phyloP scores from a whole-genome alignment of 1,140 invertebrate genomes.

The Drosophila busckii region DNA sequence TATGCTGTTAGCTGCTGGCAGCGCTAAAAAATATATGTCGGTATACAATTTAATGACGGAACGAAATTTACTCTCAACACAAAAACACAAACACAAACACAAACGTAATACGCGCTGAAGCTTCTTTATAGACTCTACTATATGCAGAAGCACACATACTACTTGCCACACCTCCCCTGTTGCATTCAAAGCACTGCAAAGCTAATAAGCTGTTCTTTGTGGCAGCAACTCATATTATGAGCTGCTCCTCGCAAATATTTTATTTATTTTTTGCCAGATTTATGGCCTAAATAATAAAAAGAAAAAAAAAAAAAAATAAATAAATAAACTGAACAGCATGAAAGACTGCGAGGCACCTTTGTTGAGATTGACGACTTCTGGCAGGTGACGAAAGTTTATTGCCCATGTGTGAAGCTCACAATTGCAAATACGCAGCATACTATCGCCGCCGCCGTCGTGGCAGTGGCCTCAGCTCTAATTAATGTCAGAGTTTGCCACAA shows the following conservation, averaged over 20 bases:
- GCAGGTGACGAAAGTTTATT: constrained; percentile 58
- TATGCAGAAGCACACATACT: background rate
- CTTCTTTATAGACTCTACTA: constrained; percentile 12
- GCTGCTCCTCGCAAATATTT: background rate
- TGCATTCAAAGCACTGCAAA: constrained; percentile 40
- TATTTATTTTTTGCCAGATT: constrained; percentile 55
- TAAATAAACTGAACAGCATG: constrained; percentile 47
- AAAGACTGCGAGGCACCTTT: too few relatives aligned
- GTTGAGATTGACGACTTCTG: constrained; percentile 26
- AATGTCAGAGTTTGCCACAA: constrained; percentile 65
- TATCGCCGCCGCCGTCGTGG: constrained; percentile 38
- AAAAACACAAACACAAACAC: constrained; percentile 1
- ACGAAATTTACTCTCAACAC: constrained; percentile 34
- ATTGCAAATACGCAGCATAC: constrained; percentile 16
- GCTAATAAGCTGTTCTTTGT: constrained; percentile 58
- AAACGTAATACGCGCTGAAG: too few relatives aligned
- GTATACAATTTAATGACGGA: constrained; percentile 33
- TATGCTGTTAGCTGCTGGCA: constrained; percentile 12
- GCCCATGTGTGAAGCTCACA: constrained; percentile 16
- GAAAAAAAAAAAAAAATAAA: background rate
- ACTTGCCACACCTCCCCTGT: constrained; percentile 9
- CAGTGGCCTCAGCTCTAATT: too few relatives aligned
- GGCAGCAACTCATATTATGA: too few relatives aligned
- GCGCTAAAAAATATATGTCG: constrained; percentile 31
- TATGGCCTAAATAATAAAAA: constrained; percentile 34